These are phyloP conservation scores for Nomada lathburiana DNA, from an alignment of 2,888 invertebrate species.

Conservation along the genomic window DNA sequence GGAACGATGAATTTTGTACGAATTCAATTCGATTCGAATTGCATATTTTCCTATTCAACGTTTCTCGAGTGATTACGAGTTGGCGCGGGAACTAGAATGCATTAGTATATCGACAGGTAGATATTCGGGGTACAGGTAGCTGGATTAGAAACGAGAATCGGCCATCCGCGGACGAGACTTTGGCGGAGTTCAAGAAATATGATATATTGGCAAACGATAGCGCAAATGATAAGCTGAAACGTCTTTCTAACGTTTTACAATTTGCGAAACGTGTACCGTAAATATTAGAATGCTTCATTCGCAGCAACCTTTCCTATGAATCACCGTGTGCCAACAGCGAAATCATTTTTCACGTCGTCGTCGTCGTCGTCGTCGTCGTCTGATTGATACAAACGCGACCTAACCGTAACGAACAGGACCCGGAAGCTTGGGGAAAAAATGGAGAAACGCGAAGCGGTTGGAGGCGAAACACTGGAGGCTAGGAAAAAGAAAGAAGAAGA, in stretches of 20 bases:
- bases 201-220: no score
- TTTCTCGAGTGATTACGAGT: constrained; percentile 30
- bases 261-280: no score
- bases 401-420: constrained; percentile 50
- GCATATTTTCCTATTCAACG: constrained; percentile 9
- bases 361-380: constrained; percentile 64
- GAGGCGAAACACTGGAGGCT: neutral
- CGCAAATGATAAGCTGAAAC: no score
- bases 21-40: no score
- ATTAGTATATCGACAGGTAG: constrained; percentile 16
- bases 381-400: constrained; percentile 79
- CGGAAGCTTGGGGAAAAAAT: constrained; percentile 47
- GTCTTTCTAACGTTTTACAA: no score
- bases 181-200: neutral
- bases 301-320: constrained; percentile 67
- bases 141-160: constrained; percentile 22
- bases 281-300: constrained; percentile 19
- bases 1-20: no score
- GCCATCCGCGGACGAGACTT: constrained; percentile 7
- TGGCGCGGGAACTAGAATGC: constrained; percentile 7
- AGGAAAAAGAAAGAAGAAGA: neutral
- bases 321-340: constrained; percentile 72
- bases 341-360: constrained; percentile 80
- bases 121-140: constrained; percentile 36
- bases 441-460: neutral